A percentile compares a stretch with the other conserved stretches of the same genome.
Conservation (phyloP, 1,140 invertebrate genomes). For the Ceratina australensis region DNA sequence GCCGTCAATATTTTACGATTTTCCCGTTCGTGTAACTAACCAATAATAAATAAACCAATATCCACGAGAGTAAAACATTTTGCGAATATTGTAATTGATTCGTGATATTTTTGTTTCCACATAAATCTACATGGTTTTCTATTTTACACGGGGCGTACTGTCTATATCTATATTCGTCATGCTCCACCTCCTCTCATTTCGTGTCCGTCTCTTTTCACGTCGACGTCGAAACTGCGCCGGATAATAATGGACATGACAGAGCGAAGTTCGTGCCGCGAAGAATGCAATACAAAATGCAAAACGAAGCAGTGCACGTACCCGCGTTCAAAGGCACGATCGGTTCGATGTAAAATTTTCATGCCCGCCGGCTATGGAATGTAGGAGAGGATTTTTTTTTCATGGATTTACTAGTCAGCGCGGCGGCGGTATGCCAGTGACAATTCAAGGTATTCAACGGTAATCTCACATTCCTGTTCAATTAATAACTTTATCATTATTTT, state of each 20-base stretch:
- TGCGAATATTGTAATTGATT: no score
- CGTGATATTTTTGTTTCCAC: no score
- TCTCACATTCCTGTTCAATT: no score
- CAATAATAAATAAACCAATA: no score
- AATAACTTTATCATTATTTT: no score
- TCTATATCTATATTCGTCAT: no score
- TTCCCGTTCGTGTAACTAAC: no score
- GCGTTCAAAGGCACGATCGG: neutral
- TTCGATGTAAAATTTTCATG: constrained; percentile 4
- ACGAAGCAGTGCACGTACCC: neutral
- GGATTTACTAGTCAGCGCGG: neutral
- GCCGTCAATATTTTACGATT: no score
- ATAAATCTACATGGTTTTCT: no score
- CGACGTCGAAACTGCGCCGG: constrained; percentile 6
- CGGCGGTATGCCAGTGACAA: neutral
- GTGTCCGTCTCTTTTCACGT: neutral
- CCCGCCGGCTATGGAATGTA: neutral
- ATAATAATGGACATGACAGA: constrained; percentile 17
- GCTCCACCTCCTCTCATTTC: neutral
- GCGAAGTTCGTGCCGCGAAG: neutral
- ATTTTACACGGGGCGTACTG: no score
- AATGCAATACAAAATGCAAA: constrained; percentile 18
- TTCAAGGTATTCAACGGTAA: no score
- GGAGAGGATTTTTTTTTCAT: neutral
- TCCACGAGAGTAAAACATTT: no score